Percentiles rank a stretch among this genome's conserved stretches.
phyloP scores from a whole-genome alignment of 2,113 vertebrate species.

The Coryphaenoides rupestris region DNA sequence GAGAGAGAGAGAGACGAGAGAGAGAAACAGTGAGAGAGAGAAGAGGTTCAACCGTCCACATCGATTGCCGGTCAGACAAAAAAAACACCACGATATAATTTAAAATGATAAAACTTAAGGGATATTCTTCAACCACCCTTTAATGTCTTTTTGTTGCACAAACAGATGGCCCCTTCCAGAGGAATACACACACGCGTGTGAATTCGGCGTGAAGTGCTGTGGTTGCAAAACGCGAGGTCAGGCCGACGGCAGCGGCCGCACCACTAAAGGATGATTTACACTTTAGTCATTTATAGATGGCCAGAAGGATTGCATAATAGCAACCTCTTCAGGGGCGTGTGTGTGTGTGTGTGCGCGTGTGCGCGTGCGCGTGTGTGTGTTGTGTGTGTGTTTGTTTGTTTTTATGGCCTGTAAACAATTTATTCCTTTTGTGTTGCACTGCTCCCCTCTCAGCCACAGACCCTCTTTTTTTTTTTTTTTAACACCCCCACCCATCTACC shows the following conservation, averaged over 20 bases:
- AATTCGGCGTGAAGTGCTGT: constrained; percentile 50
- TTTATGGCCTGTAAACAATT: constrained; percentile 43
- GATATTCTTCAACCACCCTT: constrained; percentile 48
- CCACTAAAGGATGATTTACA: constrained; percentile 65
- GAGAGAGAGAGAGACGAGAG: too few species aligned
- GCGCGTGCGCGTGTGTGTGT: constrained; percentile 26
- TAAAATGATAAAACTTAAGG: too few species aligned
- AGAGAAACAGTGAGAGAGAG: too few species aligned
- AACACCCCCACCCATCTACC: constrained; percentile 23
- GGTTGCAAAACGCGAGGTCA: constrained; percentile 62
- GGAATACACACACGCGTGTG: constrained; percentile 53
- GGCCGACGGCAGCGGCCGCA: constrained; percentile 48
- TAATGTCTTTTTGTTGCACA: constrained; percentile 56
- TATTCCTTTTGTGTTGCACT: constrained; percentile 47
- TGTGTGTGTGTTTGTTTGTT: constrained; percentile 31
- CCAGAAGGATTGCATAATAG: constrained; percentile 61
- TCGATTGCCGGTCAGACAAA: too few species aligned
- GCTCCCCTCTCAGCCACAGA: constrained; percentile 16
- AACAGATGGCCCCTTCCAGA: constrained; percentile 61
- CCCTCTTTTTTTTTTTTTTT: neutral
- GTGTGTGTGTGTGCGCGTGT: constrained; percentile 7
- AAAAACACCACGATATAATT: too few species aligned
- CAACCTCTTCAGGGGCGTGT: constrained; percentile 50
- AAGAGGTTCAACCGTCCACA: too few species aligned
- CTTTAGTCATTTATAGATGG: constrained; percentile 58